A percentile compares a stretch with the other conserved stretches of the same genome.
These are phyloP conservation scores for Rhinoraja longicauda DNA, from an alignment of 2,797 vertebrate species.

Conservation along the genomic window DNA sequence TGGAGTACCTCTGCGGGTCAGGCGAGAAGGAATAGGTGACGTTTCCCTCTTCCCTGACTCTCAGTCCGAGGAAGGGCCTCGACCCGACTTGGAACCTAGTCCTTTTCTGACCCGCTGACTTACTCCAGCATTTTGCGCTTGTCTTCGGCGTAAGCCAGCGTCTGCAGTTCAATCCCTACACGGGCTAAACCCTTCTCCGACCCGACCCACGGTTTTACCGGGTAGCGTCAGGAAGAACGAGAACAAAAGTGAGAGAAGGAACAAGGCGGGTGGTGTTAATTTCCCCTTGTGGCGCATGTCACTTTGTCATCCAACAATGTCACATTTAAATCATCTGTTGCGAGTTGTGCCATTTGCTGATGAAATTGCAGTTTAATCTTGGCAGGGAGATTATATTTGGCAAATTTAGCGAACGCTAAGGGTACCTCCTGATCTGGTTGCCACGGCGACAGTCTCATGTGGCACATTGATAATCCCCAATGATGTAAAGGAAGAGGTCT, in stretches of 20 bases:
- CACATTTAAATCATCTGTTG: not conserved
- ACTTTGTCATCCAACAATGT: not conserved
- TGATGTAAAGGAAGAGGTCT: conserved; percentile 63
- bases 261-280: not conserved
- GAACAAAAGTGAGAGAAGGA: not conserved
- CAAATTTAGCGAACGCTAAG: conserved; percentile 51
- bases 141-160: too few species aligned
- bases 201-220: not conserved
- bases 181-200: too few species aligned
- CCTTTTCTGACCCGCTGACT: too few species aligned
- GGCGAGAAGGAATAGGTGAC: too few species aligned
- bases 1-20: too few species aligned
- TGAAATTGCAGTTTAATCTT: not conserved
- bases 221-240: not conserved
- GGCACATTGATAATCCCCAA: conserved; percentile 87
- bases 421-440: conserved; percentile 68
- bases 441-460: conserved; percentile 77
- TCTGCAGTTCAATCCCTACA: too few species aligned
- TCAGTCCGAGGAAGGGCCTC: too few species aligned
- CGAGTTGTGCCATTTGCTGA: not conserved
- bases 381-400: conserved; percentile 57
- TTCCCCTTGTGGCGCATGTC: not conserved
- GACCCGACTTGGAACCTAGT: too few species aligned
- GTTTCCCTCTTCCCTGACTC: too few species aligned
- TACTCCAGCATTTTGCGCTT: too few species aligned